Percentiles rank a stretch among this genome's conserved stretches.
phyloP scores from a whole-genome alignment of 2,113 vertebrate genomes.

The Rattus norvegicus region GRCr8 NC_086031.1:91501001-91501500 shows the following conservation, averaged over 20 bases:
- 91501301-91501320: not conserved
- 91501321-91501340: not conserved
- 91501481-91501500: not conserved
- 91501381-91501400: not conserved
- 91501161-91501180: not conserved
- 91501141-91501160: not conserved
- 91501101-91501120: not conserved
- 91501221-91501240: not conserved
- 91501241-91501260: not conserved
- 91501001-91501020: not conserved
- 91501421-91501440: not conserved
- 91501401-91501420: not conserved
- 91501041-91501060: not conserved
- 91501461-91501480: not conserved
- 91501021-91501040: not conserved
- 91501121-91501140: not conserved
- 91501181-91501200: not conserved
- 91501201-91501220: not conserved
- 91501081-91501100: not conserved
- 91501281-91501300: not conserved
- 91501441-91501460: not conserved
- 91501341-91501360: not conserved
- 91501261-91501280: not conserved
- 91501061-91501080: not conserved
- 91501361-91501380: not conserved